Evolutionary conservation across 92 coral and sea anemone species (phyloP), one percentile per base, ranked within the genome.

Genomic region (Pocillopora grandis): DNA sequence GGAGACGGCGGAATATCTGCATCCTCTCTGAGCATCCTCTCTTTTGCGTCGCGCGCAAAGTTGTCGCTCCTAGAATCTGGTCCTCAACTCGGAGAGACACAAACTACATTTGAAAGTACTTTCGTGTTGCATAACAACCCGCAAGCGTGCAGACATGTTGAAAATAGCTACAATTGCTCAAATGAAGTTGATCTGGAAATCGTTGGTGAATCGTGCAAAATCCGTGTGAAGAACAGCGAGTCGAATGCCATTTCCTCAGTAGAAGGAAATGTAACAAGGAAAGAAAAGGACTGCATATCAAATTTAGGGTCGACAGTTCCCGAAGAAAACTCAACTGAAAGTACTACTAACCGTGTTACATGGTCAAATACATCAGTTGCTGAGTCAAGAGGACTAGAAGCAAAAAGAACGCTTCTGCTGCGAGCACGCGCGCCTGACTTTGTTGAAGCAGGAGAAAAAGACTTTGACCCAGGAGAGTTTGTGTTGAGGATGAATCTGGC

Each of bases 41-140:
- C 21, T 21, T 21, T 21, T 21, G 21, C 21, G 35, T 21, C 36
- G 56, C 71, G 23, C 17, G 58, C 10, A 27, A 76, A 35, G 55
- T 62, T 59, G 3, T 56, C 57, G 16, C 48, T 55, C 16, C 13
- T 83, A 62, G 31, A 58, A 1, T 12, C 33, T 11, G 4, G 73
- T 55, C 86, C 80, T 83, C 86, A 73, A 55, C 80, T 83, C 27
- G 86, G 86, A 2, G 86, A 83, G 37, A 83, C 86, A 16, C 86
- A 73, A 18, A 42, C 73, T 62, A n/a, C 63, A 11, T 6, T 55
- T 52, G 86, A 83, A 19, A 83, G 31, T 56, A 74, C 55, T 9
- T n/a, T 55, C 23, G 2, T 21, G 18, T 35, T 49, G 63, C 3
- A 12, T 19, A 58, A 10, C 56, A 64, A 52, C 1, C 18, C 48